Evolutionary conservation across 2,888 invertebrate genomes (phyloP), one percentile per base, ranked within the genome.

Genomic region (Amphimallon solstitiale): DNA sequence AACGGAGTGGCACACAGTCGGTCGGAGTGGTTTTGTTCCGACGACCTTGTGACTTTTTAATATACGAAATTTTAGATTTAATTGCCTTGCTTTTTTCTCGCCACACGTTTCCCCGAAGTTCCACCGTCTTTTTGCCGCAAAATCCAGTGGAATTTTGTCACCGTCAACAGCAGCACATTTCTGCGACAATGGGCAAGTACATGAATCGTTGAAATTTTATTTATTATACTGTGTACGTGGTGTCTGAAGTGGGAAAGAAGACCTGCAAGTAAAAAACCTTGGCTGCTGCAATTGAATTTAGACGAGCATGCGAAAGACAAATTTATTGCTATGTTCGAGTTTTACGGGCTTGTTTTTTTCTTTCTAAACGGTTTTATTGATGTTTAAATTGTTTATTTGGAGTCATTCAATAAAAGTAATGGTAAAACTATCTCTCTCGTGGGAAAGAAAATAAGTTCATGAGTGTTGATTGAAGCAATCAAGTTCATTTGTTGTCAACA

Each of bases 11-110:
- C 6, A 3, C 6, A 3, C 34, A 14, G 34, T 14, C 43, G 23
- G n/a, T n/a, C n/a, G n/a, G n/a, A n/a, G n/a, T n/a, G n/a, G n/a
- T n/a, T 59, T 43, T 59, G 29, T 59, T 56, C 15, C 29, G 9
- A 14, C 34, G 29, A 59, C 56, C 56, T 59, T 59, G 56, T 59
- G 34, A 14, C 56, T 14, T 23, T 43, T 59, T 43, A 43, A 59
- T 29, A n/a, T n/a, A 29, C 29, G 43, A 59, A 59, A 43, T 59
- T 59, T 59, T 43, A 59, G n/a, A 59, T 59, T 29, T 59, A 43
- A 59, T 23, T 29, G 56, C 34, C 10, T 59, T 59, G 3, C 19
- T 40, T 59, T 59, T 59, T 59, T 59, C 56, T 15, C 15, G n/a
- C n/a, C n/a, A n/a, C n/a, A n/a, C 56, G 29, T 40, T 14, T 23